A percentile compares a stretch with the other conserved stretches of the same genome.
Evolutionary conservation across 2,113 vertebrate species (phyloP).

Genomic region (Catharus minimus): DNA sequence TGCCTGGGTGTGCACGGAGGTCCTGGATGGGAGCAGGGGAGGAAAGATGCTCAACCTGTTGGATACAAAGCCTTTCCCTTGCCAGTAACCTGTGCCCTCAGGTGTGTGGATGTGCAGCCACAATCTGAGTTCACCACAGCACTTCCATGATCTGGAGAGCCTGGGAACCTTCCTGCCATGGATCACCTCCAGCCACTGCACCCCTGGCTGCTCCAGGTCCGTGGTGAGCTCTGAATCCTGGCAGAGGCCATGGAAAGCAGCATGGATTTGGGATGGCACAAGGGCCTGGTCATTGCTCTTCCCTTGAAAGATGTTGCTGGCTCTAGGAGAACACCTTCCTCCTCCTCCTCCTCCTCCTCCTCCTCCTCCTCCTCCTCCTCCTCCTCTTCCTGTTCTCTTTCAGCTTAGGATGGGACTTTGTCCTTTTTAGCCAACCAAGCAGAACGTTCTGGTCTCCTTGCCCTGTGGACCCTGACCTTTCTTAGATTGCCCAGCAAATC

Average conservation of each 20-base stretch:
- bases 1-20: background rate
- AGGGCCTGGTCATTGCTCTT: background rate
- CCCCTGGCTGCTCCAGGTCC: fast-evolving
- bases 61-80: background rate
- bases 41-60: fast-evolving
- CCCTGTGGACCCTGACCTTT: background rate
- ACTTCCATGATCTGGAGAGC: background rate
- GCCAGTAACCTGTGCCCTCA: fast-evolving
- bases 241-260: background rate
- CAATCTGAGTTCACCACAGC: fast-evolving
- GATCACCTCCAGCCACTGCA: background rate
- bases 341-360: background rate
- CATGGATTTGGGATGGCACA: fast-evolving
- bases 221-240: background rate
- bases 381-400: background rate
- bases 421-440: background rate
- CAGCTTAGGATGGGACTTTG: background rate
- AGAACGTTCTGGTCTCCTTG: fast-evolving
- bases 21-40: background rate
- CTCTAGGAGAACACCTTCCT: background rate
- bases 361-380: background rate
- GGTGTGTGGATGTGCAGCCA: background rate
- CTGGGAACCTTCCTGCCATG: background rate
- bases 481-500: background rate
- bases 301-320: background rate